Conservation (phyloP, 1,140 invertebrate species). For the Drosophila repleta region DNA sequence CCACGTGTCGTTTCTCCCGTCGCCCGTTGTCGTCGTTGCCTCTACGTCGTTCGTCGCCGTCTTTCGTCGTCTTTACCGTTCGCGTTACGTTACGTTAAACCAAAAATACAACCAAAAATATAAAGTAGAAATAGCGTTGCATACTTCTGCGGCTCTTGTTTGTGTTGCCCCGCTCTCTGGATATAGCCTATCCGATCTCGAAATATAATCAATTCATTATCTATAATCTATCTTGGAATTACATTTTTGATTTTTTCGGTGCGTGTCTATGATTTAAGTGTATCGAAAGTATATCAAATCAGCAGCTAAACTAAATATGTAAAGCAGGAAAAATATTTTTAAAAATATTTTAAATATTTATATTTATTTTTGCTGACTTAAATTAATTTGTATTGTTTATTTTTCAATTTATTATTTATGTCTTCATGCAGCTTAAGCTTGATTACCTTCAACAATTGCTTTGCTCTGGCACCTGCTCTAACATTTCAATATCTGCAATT, state of each 20-base stretch:
- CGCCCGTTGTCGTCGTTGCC: conserved; percentile 54
- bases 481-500: conserved; percentile 31
- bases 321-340: background rate
- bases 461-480: conserved; percentile 11
- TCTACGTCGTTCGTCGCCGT: conserved; percentile 46
- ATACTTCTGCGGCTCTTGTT: conserved; percentile 53
- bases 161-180: conserved; percentile 32
- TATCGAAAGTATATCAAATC: conserved; percentile 43
- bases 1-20: conserved; percentile 63
- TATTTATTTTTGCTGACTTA: background rate
- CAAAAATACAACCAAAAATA: too few relatives aligned
- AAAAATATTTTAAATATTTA: conserved; percentile 7
- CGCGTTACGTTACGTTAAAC: conserved; percentile 48
- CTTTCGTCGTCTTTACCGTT: conserved; percentile 53
- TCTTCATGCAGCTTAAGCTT: conserved; percentile 2
- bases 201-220: background rate
- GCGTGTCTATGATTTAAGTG: conserved; percentile 68
- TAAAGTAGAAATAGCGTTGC: conserved; percentile 23
- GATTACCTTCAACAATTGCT: conserved; percentile 2
- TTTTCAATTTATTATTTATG: background rate
- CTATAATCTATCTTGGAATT: conserved; percentile 15
- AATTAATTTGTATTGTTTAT: background rate
- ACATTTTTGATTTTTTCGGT: conserved; percentile 54
- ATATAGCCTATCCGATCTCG: conserved; percentile 9
- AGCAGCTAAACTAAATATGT: conserved; percentile 13